Evolutionary conservation across 2,113 vertebrate species (phyloP).

Genomic region (Saiga tatarica): DNA sequence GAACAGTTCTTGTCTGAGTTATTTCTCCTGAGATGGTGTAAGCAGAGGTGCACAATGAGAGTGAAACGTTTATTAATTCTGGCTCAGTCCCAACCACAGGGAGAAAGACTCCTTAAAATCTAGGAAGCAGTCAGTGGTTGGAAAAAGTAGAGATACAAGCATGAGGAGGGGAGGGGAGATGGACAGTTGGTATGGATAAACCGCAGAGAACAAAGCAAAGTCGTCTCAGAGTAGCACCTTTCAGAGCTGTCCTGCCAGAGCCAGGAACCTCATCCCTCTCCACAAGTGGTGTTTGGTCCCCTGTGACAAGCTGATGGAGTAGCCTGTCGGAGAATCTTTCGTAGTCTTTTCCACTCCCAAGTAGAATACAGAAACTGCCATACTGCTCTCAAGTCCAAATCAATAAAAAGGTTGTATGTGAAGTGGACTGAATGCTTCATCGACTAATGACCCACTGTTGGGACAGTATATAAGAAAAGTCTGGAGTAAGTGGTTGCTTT

Average conservation of each 20-base stretch:
- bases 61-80: conserved; percentile 61
- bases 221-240: neutral
- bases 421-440: neutral
- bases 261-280: neutral
- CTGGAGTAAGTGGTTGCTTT: neutral
- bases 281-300: neutral
- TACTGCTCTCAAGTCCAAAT: neutral
- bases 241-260: neutral
- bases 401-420: neutral
- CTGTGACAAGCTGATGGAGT: neutral
- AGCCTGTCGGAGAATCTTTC: neutral
- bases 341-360: neutral
- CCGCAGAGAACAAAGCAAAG: neutral
- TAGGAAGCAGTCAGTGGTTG: neutral
- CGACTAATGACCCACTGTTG: neutral
- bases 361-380: neutral
- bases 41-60: conserved; percentile 46
- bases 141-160: neutral
- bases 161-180: neutral
- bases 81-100: conserved; percentile 26
- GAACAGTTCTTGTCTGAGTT: conserved; percentile 52
- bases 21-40: conserved; percentile 62
- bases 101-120: neutral
- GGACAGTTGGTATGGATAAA: rapidly evolving
- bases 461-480: neutral